Evolutionary conservation across 2,113 vertebrate genomes (phyloP).

Genomic region (Vicugna pacos): DNA sequence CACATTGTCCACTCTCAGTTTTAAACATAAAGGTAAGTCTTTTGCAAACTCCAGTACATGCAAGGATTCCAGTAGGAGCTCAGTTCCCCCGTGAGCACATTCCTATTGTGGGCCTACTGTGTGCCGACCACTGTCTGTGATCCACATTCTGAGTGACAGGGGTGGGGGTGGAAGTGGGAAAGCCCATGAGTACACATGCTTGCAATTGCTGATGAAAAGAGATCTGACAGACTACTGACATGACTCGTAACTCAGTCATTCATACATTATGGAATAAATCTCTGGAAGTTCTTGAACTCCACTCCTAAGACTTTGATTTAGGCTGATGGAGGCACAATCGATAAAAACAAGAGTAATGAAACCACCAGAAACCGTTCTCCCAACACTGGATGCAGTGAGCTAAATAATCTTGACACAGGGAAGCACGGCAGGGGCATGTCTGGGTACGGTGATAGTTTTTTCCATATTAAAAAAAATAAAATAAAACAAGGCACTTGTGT

Average conservation of each 20-base stretch:
- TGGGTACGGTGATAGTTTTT: not conserved
- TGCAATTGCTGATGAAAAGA: not conserved
- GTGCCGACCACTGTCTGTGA: not conserved
- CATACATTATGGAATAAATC: not conserved
- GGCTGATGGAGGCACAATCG: not conserved
- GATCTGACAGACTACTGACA: not conserved
- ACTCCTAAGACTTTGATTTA: not conserved
- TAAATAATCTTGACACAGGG: not conserved
- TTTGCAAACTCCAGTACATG: not conserved
- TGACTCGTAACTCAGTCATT: not conserved
- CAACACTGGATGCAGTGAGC: not conserved
- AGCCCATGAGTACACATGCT: too few species aligned
- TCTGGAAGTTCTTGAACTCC: not conserved
- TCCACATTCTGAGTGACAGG: not conserved
- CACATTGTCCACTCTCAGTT: not conserved
- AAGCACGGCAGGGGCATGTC: not conserved
- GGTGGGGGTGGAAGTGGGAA: not conserved
- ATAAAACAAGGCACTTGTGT: not conserved
- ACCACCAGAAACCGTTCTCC: not conserved
- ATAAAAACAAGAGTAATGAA: not conserved
- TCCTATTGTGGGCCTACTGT: not conserved
- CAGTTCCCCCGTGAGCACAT: not conserved
- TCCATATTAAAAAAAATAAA: not conserved
- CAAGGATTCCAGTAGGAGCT: not conserved
- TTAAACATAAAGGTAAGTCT: not conserved